Evolutionary conservation across 2,113 vertebrate genomes (phyloP).

Genomic region (Forbesichthys papilliferus): DNA sequence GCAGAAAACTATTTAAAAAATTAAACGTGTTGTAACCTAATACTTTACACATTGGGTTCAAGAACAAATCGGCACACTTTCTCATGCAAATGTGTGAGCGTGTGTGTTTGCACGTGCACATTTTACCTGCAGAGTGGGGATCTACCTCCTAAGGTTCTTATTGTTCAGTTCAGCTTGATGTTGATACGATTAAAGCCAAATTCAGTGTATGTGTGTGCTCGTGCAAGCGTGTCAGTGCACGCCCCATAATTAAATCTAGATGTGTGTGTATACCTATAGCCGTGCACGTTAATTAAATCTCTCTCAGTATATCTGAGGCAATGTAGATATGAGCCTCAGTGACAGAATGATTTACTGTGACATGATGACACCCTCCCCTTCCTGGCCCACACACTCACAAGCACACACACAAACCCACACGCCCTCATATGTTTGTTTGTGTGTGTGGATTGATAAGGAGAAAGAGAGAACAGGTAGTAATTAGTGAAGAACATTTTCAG

Average conservation of each 20-base stretch:
- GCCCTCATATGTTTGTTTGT: background rate
- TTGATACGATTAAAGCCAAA: slow-evolving; percentile 35
- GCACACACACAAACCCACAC: too few species aligned
- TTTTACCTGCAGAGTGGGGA: background rate
- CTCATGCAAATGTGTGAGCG: background rate
- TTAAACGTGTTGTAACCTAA: background rate
- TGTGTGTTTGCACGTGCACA: background rate
- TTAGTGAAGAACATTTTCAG: background rate
- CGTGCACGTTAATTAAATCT: slow-evolving; percentile 63
- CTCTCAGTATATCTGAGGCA: slow-evolving; percentile 54
- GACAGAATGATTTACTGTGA: slow-evolving; percentile 55
- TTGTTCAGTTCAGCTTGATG: slow-evolving; percentile 35
- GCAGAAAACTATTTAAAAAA: too few species aligned
- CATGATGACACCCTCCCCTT: slow-evolving; percentile 42
- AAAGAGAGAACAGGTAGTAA: background rate
- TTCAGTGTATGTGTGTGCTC: slow-evolving; percentile 9
- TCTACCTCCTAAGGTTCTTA: slow-evolving; percentile 21
- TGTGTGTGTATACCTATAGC: slow-evolving; percentile 54
- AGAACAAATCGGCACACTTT: background rate
- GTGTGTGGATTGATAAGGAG: background rate
- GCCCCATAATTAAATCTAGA: slow-evolving; percentile 51
- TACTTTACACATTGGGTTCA: slow-evolving; percentile 8
- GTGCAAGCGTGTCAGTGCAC: background rate
- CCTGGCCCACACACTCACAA: background rate
- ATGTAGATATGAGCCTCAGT: slow-evolving; percentile 47